These are phyloP conservation scores for Achroia grisella DNA, from an alignment of 1,140 invertebrate species.

Conservation along the genomic window DNA sequence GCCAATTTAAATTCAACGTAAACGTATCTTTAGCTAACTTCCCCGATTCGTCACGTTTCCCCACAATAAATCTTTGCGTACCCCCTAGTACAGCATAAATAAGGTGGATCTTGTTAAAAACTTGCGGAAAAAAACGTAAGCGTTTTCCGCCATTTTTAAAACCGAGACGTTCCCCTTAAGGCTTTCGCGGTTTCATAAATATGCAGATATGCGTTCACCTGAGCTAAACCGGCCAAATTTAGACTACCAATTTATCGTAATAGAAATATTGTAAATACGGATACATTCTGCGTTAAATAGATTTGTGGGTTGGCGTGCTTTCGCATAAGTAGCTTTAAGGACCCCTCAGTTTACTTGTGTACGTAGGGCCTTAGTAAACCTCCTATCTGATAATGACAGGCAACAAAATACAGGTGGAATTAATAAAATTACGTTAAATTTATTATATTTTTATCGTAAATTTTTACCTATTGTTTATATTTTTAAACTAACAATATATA, in stretches of 20 bases:
- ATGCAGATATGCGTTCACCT: constrained; percentile 70
- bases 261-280: constrained; percentile 64
- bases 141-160: constrained; percentile 64
- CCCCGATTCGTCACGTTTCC: constrained; percentile 62
- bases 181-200: constrained; percentile 65
- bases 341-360: constrained; percentile 30
- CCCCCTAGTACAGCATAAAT: constrained; percentile 61
- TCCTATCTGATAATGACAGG: constrained; percentile 29
- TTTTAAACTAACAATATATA: too few species aligned
- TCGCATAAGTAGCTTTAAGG: constrained; percentile 42
- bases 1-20: constrained; percentile 52
- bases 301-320: constrained; percentile 53
- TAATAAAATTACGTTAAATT: neutral
- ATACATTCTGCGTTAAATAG: constrained; percentile 46
- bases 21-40: constrained; percentile 40
- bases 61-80: constrained; percentile 54
- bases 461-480: too few species aligned
- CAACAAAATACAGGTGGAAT: too few species aligned
- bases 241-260: constrained; percentile 63
- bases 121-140: constrained; percentile 59
- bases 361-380: constrained; percentile 38
- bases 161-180: constrained; percentile 56
- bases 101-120: constrained; percentile 70
- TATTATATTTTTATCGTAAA: too few species aligned
- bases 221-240: constrained; percentile 61